These are phyloP conservation scores for Pasiphila rectangulata DNA, from an alignment of 2,888 invertebrate species.

Conservation along the genomic window DNA sequence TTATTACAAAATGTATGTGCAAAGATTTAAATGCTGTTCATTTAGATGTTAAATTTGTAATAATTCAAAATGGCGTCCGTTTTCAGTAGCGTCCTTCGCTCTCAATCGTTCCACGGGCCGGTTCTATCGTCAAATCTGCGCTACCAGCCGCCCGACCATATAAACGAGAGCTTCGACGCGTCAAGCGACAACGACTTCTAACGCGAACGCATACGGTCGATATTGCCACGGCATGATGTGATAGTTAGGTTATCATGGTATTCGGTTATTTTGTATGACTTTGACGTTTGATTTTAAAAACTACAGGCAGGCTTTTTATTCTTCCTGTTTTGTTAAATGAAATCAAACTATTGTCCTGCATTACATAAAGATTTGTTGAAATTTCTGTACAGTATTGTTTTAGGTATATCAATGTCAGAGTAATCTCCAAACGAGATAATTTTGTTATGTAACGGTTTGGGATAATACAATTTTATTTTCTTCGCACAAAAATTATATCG, in stretches of 20 bases:
- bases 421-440: slow-evolving; percentile 7
- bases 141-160: slow-evolving; percentile 56
- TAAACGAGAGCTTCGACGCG: slow-evolving; percentile 68
- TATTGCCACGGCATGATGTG: slow-evolving; percentile 48
- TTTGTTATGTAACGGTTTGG: slow-evolving; percentile 20
- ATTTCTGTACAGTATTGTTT: too few relatives aligned
- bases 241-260: slow-evolving; percentile 39
- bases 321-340: background rate
- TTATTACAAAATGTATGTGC: too few relatives aligned
- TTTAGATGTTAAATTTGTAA: too few relatives aligned
- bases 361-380: too few relatives aligned
- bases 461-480: slow-evolving; percentile 17
- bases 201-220: slow-evolving; percentile 40
- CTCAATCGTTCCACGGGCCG: slow-evolving; percentile 83
- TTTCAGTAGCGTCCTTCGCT: slow-evolving; percentile 79
- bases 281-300: background rate
- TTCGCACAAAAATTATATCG: slow-evolving; percentile 24
- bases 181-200: slow-evolving; percentile 79
- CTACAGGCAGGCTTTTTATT: too few relatives aligned
- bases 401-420: too few relatives aligned
- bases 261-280: slow-evolving; percentile 18
- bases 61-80: slow-evolving; percentile 9
- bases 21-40: too few relatives aligned
- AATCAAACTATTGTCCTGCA: too few relatives aligned
- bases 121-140: slow-evolving; percentile 61